Evolutionary conservation across 2,113 vertebrate genomes (phyloP).

Genomic region (Mionectes macconnelli): DNA sequence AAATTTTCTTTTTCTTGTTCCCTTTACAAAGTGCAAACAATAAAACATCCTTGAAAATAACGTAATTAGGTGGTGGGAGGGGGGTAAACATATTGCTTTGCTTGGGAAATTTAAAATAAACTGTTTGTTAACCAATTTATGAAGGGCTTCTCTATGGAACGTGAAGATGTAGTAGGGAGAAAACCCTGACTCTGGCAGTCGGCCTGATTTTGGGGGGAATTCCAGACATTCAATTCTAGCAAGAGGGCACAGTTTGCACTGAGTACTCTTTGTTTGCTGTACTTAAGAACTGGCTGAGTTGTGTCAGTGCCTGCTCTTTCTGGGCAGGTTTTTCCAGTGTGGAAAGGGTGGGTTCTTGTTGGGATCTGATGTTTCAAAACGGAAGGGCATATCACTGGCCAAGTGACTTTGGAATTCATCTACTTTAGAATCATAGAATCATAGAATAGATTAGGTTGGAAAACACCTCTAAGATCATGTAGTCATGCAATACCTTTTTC

Average conservation of each 20-base stretch:
- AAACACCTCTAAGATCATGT: no score
- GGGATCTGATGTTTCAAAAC: neutral
- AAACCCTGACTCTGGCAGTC: neutral
- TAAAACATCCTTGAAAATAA: neutral
- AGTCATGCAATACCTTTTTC: neutral
- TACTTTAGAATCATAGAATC: no score
- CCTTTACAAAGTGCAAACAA: neutral
- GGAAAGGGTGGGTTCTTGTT: neutral
- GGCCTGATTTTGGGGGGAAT: neutral
- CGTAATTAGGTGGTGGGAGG: neutral
- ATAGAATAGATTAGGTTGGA: no score
- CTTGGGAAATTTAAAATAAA: neutral
- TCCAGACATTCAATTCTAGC: neutral
- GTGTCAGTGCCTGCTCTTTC: neutral
- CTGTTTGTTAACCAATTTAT: neutral
- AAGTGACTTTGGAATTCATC: neutral
- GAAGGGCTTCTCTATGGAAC: neutral
- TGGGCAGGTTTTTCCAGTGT: neutral
- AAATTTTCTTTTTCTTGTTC: neutral
- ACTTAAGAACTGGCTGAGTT: neutral
- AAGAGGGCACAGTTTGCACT: neutral
- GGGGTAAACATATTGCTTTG: neutral
- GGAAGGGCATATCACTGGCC: neutral
- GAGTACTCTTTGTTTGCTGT: neutral
- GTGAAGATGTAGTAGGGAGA: neutral